Evolutionary conservation across 2,797 vertebrate species (phyloP), one percentile per base, ranked within the genome.

Genomic region (Hippocampus kuda): DNA sequence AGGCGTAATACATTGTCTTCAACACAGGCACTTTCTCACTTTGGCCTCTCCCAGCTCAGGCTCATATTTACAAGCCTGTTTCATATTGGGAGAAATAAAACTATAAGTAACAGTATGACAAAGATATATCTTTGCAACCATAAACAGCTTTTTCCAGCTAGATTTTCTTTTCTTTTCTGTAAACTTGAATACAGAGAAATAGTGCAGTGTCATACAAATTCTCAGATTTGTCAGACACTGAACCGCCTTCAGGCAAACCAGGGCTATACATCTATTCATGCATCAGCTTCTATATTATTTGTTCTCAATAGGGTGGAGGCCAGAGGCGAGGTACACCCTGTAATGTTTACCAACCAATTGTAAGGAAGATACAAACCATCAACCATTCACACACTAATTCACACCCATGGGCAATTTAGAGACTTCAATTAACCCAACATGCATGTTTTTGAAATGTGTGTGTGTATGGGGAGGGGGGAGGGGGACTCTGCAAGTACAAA

Each of bases 81-180:
- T 80, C 76, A 77, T 72, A 70, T 59, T 74, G 71, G 67, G 77
- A 68, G 66, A 86, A 79, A 82, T 81, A 75, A 80, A 86, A 84
- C 80, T 67, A 72, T 67, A 70, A 62, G 71, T 82, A 85, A 88
- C 77, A 85, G 83, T 79, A 74, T 75, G 76, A 77, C 80, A 84
- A 88, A 86, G 66, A 78, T 70, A 75, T 80, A 85, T 82, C 81
- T 80, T 80, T 75, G 71, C 77, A 77, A 51, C 69, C 75, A 69
- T 74, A 83, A 73, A 38, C 34, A 22, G 18, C 20, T 51, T 51
- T 51, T 51, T 8, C 6, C 6, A 51, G 53, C 53, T 26, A 56
- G 2, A 3, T 24, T 11, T 24, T n/a, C 18, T 26, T 38, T 70
- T 82, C 76, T 83, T 87, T 84, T 79, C 81, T 79, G 68, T 82